These are phyloP conservation scores for Scelioninae gen. 2 DNA, from an alignment of 2,888 invertebrate species.

Conservation along the genomic window DNA sequence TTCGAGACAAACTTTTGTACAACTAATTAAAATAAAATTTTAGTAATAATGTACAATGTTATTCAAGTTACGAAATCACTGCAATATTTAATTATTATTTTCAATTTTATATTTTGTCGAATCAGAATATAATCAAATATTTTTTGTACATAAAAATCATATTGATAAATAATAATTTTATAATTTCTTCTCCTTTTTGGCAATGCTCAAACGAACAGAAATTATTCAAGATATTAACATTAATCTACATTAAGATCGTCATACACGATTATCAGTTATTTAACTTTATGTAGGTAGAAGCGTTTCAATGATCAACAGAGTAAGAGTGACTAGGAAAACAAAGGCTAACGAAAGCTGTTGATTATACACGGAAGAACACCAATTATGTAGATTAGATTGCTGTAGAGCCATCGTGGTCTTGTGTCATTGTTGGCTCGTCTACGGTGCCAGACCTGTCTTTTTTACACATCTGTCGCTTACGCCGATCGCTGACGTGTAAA, in stretches of 20 bases:
- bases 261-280: constrained; percentile 62
- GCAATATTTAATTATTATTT: no score
- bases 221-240: constrained; percentile 17
- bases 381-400: constrained; percentile 75
- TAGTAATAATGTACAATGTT: no score
- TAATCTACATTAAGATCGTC: constrained; percentile 20
- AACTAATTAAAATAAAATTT: no score
- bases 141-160: no score
- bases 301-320: constrained; percentile 72
- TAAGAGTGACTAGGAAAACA: constrained; percentile 23
- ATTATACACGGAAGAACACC: constrained; percentile 75
- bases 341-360: constrained; percentile 66
- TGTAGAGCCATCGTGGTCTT: constrained; percentile 64
- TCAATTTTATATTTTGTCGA: no score
- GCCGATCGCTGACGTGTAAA: no score
- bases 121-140: no score
- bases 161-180: no score
- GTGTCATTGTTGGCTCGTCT: constrained; percentile 57
- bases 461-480: no score
- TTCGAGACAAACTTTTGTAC: no score
- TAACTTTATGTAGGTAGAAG: constrained; percentile 72
- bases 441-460: constrained; percentile 60
- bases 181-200: no score
- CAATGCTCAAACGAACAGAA: background rate
- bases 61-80: no score